phyloP scores from a whole-genome alignment of 92 coral and sea anemone genomes.

The Meandrina meandrites region DNA sequence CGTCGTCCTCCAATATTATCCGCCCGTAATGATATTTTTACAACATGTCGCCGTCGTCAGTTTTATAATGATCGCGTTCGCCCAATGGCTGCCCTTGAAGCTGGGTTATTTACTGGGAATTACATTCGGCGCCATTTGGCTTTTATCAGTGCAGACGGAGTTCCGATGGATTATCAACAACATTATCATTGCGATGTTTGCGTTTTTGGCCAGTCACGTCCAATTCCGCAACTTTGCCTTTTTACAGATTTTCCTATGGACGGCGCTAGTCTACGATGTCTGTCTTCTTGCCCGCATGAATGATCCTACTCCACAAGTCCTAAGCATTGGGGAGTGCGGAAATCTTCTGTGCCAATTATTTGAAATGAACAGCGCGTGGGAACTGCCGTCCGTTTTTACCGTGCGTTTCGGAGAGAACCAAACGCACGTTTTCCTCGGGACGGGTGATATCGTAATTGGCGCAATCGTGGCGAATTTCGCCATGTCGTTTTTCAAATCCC shows the following conservation, averaged over 20 bases:
- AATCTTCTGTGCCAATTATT: slow-evolving; percentile 87
- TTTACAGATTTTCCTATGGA: slow-evolving; percentile 95
- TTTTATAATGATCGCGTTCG: slow-evolving; percentile 80
- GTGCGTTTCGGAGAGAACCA: slow-evolving; percentile 86
- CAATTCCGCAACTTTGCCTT: slow-evolving; percentile 94
- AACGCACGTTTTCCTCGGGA: slow-evolving; percentile 91
- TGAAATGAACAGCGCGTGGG: slow-evolving; percentile 93
- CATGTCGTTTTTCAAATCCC: slow-evolving; percentile 88
- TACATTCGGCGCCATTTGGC: slow-evolving; percentile 67
- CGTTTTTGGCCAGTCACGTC: slow-evolving; percentile 87
- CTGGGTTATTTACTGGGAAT: slow-evolving; percentile 73
- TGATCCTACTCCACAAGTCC: slow-evolving; percentile 69
- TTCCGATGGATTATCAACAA: slow-evolving; percentile 94
- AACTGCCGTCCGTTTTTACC: slow-evolving; percentile 91
- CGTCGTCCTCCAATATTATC: slow-evolving; percentile 72
- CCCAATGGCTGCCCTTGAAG: slow-evolving; percentile 81
- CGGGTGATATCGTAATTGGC: slow-evolving; percentile 94
- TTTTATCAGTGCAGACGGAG: slow-evolving; percentile 69
- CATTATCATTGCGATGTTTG: slow-evolving; percentile 86
- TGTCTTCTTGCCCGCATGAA: slow-evolving; percentile 82
- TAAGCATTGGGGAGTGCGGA: slow-evolving; percentile 85
- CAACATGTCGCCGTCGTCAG: slow-evolving; percentile 90
- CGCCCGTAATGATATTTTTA: slow-evolving; percentile 71
- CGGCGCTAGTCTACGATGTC: slow-evolving; percentile 92
- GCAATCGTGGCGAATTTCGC: slow-evolving; percentile 91